phyloP scores from a whole-genome alignment of 2,797 vertebrate species.

The Clarias platycephalus region DNA sequence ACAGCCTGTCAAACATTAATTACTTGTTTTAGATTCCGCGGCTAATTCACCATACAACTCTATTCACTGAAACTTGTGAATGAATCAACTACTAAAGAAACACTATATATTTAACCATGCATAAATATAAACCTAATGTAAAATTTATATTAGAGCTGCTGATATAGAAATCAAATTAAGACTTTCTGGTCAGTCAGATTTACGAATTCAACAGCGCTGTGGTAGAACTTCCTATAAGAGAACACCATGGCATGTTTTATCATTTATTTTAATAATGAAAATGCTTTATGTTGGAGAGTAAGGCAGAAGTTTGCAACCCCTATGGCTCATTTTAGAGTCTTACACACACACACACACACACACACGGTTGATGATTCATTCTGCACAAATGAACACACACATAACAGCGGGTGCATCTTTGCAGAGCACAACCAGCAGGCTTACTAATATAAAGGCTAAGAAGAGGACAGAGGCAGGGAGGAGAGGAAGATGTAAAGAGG shows the following conservation, averaged over 20 bases:
- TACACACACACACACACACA: not conserved
- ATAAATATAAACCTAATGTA: not conserved
- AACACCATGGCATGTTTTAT: not conserved
- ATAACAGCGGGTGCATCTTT: not conserved
- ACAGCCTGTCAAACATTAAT: not conserved
- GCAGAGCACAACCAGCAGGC: not conserved
- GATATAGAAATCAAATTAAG: not conserved
- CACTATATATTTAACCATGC: not conserved
- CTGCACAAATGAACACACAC: not conserved
- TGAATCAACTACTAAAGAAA: not conserved
- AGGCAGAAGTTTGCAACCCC: not conserved
- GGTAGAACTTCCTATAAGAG: not conserved
- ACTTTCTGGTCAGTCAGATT: not conserved
- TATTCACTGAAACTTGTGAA: not conserved
- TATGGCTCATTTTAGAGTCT: not conserved
- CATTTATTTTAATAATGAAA: not conserved
- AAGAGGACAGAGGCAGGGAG: not conserved
- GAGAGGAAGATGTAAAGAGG: not conserved
- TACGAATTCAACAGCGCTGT: not conserved
- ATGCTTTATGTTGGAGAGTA: not conserved
- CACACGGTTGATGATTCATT: slow-evolving; percentile 14
- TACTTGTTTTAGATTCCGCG: not conserved
- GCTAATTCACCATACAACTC: not conserved
- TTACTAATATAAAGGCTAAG: slow-evolving; percentile 5
- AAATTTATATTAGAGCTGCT: not conserved